phyloP scores from a whole-genome alignment of 2,113 vertebrate genomes.

The Speoplatyrhinus poulsoni region DNA sequence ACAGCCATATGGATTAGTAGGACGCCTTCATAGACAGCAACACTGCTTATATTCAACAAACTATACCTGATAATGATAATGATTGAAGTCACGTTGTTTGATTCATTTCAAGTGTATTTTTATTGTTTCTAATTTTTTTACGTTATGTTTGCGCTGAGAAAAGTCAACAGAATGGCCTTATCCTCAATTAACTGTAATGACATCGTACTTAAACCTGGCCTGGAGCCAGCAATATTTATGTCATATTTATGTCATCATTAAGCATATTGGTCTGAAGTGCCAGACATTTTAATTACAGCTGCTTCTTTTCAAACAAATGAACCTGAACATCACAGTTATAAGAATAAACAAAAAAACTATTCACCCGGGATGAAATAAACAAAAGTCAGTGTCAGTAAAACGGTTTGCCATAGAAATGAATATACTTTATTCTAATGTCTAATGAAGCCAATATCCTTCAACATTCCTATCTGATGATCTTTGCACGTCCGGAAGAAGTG shows the following conservation, averaged over 20 bases:
- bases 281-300: neutral
- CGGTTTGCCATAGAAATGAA: neutral
- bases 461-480: slow-evolving; percentile 41
- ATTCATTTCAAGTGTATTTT: slow-evolving; percentile 12
- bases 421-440: slow-evolving; percentile 18
- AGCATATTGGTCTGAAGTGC: slow-evolving; percentile 9
- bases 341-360: slow-evolving; percentile 15
- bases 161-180: slow-evolving; percentile 4
- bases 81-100: neutral
- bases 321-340: slow-evolving; percentile 11
- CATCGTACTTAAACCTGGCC: slow-evolving; percentile 41
- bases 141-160: neutral
- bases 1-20: too few species aligned
- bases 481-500: slow-evolving; percentile 51
- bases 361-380: slow-evolving; percentile 2
- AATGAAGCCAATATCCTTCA: slow-evolving; percentile 23
- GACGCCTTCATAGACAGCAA: too few species aligned
- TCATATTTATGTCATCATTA: slow-evolving; percentile 48
- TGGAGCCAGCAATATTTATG: slow-evolving; percentile 61
- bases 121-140: neutral
- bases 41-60: neutral
- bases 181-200: slow-evolving; percentile 5
- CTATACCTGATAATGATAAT: neutral
- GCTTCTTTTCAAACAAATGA: neutral
- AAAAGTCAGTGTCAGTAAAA: neutral